Evolutionary conservation across 1,140 invertebrate genomes (phyloP).

Genomic region (Drosophila cardini): DNA sequence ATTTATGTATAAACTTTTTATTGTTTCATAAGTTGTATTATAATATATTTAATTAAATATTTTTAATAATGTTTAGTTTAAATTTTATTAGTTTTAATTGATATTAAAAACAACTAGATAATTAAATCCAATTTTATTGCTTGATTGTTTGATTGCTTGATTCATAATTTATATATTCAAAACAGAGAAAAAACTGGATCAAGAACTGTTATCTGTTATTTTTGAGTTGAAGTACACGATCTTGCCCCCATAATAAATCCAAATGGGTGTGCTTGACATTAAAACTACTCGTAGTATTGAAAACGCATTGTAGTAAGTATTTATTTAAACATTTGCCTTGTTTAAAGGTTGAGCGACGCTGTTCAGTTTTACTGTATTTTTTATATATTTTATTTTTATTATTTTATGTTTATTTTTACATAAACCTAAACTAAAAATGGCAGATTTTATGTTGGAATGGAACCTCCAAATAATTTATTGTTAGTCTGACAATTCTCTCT

Average conservation of each 20-base stretch:
- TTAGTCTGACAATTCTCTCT: not conserved
- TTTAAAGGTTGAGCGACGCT: slow-evolving; percentile 57
- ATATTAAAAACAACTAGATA: not conserved
- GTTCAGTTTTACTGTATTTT: slow-evolving; percentile 29
- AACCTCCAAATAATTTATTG: slow-evolving; percentile 81
- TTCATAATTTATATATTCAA: no score
- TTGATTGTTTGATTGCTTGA: no score
- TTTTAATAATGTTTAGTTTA: no score
- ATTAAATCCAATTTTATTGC: no score
- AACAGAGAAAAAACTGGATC: slow-evolving; percentile 4
- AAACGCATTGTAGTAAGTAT: slow-evolving; percentile 63
- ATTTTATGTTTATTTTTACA: slow-evolving; percentile 47
- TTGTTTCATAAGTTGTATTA: no score
- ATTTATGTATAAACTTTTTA: no score
- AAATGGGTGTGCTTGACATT: slow-evolving; percentile 38
- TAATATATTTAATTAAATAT: no score
- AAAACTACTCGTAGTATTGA: slow-evolving; percentile 58
- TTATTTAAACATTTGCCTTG: slow-evolving; percentile 71
- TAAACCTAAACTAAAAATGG: slow-evolving; percentile 61
- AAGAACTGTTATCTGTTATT: slow-evolving; percentile 26
- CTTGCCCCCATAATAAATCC: slow-evolving; percentile 22
- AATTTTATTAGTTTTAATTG: not conserved
- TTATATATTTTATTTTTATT: not conserved
- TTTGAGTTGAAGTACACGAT: slow-evolving; percentile 13
- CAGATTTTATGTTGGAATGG: slow-evolving; percentile 66